Evolutionary conservation across 2,888 invertebrate genomes (phyloP), one percentile per base, ranked within the genome.

Genomic region (Tineola bisselliella): DNA sequence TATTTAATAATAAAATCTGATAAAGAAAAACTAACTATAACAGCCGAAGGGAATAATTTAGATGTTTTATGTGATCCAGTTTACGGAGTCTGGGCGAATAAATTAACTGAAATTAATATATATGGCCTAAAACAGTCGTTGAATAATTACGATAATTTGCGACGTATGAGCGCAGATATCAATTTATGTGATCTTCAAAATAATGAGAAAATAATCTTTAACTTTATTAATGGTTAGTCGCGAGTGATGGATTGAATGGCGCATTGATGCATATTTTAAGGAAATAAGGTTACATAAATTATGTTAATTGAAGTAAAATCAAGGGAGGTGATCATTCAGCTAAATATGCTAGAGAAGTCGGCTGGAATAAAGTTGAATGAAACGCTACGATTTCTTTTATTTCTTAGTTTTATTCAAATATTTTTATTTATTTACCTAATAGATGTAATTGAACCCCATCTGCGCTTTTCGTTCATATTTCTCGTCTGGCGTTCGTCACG

Each of bases 111-210:
- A 62, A 65, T 87, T 6, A 72, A 67, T 17, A 67, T 87, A 5
- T 88, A 79, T 61, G 87, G 87, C 5, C 70, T 88, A 5, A 68
- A 74, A 31, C 68, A 72, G 6, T 67, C 71, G 52, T 59, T 74
- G 8, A 87, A 87, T 63, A 86, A 87, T 66, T 90, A 72, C 59
- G 87, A 87, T 64, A 65, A 79, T 57, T 67, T 73, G 60, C 76
- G 67, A 65, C 62, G 69, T 44, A 63, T 80, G 4, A 61, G n/a
- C 11, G 62, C 62, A 0, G 63, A 62, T 4, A 69, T 80, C 44
- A 66, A 81, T 65, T 69, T 87, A 31, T 84, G 86, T 63, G 44
- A 64, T 48, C 65, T 81, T 10, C 56, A 66, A 62, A 64, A 57
- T 19, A 60, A 62, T 2, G 62, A 66, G 13, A 65, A 70, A 63